Evolutionary conservation across 2,888 invertebrate genomes (phyloP).

Genomic region (Caenorhabditis sinica): DNA sequence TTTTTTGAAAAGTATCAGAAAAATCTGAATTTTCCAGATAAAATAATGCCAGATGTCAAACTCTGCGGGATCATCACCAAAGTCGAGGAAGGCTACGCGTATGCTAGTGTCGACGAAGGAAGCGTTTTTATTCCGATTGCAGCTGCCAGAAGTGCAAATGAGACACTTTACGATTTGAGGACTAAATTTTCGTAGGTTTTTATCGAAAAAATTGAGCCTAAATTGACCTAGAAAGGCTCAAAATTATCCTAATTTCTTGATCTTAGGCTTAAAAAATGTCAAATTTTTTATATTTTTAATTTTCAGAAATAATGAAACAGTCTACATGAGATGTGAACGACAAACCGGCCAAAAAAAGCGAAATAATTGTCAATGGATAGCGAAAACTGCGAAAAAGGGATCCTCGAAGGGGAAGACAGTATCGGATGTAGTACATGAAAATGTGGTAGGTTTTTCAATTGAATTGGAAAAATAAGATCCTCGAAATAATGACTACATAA

Average conservation of each 20-base stretch:
- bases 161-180: conserved; percentile 5
- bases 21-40: conserved; percentile 6
- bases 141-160: background rate
- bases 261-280: too few species aligned
- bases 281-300: background rate
- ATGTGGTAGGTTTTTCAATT: background rate
- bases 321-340: too few species aligned
- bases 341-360: background rate
- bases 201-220: background rate
- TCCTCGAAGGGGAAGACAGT: background rate
- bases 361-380: conserved; percentile 14
- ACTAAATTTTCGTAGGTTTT: conserved; percentile 35
- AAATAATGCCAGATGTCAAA: background rate
- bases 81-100: conserved; percentile 42
- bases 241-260: too few species aligned
- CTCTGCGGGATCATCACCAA: conserved; percentile 26
- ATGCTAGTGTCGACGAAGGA: conserved; percentile 25
- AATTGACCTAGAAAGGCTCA: background rate
- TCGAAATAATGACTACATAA: background rate
- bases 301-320: too few species aligned
- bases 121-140: conserved; percentile 42
- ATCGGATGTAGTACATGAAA: background rate
- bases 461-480: background rate
- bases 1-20: background rate
- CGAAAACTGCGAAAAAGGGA: conserved; percentile 3